These are phyloP conservation scores for Channa striata DNA, from an alignment of 2,797 vertebrate genomes.

Conservation along the genomic window DNA sequence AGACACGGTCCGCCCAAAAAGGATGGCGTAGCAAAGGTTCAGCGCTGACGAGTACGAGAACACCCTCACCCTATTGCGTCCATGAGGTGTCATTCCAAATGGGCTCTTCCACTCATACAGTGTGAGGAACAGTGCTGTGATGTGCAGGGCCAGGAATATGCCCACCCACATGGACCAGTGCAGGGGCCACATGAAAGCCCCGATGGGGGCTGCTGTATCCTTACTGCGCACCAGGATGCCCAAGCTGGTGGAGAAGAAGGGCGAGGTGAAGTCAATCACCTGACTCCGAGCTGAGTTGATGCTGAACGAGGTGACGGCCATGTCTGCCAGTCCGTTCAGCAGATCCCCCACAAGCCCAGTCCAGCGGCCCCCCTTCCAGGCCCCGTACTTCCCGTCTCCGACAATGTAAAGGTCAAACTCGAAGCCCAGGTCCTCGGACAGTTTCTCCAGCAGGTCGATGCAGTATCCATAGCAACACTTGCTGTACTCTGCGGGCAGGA, in stretches of 20 bases:
- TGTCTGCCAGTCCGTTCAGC: slow-evolving; percentile 88
- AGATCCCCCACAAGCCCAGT: slow-evolving; percentile 93
- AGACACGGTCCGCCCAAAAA: slow-evolving; percentile 92
- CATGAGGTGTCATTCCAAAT: slow-evolving; percentile 92
- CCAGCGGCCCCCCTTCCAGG: slow-evolving; percentile 89
- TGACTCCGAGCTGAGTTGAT: slow-evolving; percentile 92
- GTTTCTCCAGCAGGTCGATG: slow-evolving; percentile 93
- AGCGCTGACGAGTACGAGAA: slow-evolving; percentile 95
- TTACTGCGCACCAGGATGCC: slow-evolving; percentile 91
- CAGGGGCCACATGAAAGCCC: slow-evolving; percentile 95
- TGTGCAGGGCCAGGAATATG: slow-evolving; percentile 90
- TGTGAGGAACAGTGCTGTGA: slow-evolving; percentile 92
- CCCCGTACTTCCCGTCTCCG: slow-evolving; percentile 91
- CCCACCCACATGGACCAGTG: slow-evolving; percentile 98
- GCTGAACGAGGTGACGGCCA: slow-evolving; percentile 95
- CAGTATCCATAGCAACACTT: slow-evolving; percentile 97
- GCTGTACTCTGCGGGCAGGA: slow-evolving; percentile 54
- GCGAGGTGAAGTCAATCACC: slow-evolving; percentile 94
- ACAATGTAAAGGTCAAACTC: slow-evolving; percentile 93
- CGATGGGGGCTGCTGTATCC: slow-evolving; percentile 90
- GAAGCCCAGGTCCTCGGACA: slow-evolving; percentile 90
- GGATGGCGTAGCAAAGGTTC: slow-evolving; percentile 94
- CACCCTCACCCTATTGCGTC: slow-evolving; percentile 89
- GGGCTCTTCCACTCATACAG: slow-evolving; percentile 95
- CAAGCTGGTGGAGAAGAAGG: slow-evolving; percentile 95